Conservation (phyloP, 2,113 vertebrate genomes). For the Osmerus eperlanus region DNA sequence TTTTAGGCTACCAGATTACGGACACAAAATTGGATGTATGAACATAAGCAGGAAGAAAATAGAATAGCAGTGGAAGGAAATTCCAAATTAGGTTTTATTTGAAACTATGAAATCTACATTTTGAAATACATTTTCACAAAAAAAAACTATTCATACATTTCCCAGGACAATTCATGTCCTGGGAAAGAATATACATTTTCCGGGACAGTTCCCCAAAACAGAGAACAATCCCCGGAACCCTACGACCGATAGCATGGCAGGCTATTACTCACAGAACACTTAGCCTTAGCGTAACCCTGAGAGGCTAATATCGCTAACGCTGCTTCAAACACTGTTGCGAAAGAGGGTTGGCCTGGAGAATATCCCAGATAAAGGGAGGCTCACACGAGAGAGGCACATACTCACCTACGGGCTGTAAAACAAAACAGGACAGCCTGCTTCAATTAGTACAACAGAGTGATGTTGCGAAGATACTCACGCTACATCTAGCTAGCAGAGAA, state of each 20-base stretch:
- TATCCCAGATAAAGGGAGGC: not conserved
- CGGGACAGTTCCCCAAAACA: too few relatives aligned
- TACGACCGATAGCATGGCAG: not conserved
- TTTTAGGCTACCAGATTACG: too few relatives aligned
- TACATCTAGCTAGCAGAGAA: not conserved
- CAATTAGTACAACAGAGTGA: constrained; percentile 3
- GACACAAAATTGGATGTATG: too few relatives aligned
- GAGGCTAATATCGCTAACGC: constrained; percentile 8
- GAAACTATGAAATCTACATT: too few relatives aligned
- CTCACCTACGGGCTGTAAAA: constrained; percentile 1
- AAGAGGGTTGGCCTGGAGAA: not conserved
- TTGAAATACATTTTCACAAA: too few relatives aligned
- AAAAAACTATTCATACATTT: too few relatives aligned
- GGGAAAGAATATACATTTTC: too few relatives aligned
- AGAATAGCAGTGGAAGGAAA: too few relatives aligned
- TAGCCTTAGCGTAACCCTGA: constrained; percentile 8
- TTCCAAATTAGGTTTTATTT: too few relatives aligned
- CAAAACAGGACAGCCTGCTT: constrained; percentile 7
- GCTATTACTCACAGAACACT: constrained; percentile 13
- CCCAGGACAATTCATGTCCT: too few relatives aligned
- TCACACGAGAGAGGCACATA: not conserved
- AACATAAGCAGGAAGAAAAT: too few relatives aligned
- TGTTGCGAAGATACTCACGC: not conserved
- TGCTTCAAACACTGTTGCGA: not conserved
- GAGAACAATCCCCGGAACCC: too few relatives aligned